Conservation (phyloP, 2,888 invertebrate genomes). For the Marasmarcha lunaedactyla region DNA sequence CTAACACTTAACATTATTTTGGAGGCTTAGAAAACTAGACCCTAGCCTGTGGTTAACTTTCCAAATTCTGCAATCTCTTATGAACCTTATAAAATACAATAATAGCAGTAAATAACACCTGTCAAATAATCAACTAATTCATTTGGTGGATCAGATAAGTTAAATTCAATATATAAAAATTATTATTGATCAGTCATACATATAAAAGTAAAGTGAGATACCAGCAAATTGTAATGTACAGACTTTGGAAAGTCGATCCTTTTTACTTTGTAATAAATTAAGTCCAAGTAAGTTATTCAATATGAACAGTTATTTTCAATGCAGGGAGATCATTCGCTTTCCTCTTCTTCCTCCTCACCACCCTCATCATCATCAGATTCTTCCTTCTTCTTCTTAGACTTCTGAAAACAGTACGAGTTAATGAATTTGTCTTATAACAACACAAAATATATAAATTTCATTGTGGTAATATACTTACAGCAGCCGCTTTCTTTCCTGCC, state of each 20-base stretch:
- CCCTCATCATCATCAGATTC: conserved; percentile 74
- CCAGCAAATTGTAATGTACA: conserved; percentile 20
- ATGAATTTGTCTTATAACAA: conserved; percentile 5
- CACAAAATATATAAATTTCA: background rate
- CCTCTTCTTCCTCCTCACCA: conserved; percentile 73
- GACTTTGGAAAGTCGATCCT: conserved; percentile 67
- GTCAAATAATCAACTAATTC: conserved; percentile 44
- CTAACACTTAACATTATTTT: conserved; percentile 69
- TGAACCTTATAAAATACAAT: conserved; percentile 37
- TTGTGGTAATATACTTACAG: conserved; percentile 33
- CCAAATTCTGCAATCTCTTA: conserved; percentile 57
- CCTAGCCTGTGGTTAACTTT: conserved; percentile 63
- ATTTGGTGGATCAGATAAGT: conserved; percentile 32
- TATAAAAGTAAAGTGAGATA: background rate
- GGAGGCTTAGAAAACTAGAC: conserved; percentile 61
- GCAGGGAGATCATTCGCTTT: conserved; percentile 73
- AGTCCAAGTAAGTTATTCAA: conserved; percentile 69
- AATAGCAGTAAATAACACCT: conserved; percentile 36
- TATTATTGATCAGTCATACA: background rate
- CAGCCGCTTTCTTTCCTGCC: conserved; percentile 53
- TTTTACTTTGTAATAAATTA: conserved; percentile 69
- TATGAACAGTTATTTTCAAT: conserved; percentile 60
- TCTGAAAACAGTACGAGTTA: conserved; percentile 25
- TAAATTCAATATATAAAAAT: conserved; percentile 6
- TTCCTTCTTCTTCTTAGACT: conserved; percentile 73